phyloP scores from a whole-genome alignment of 2,797 vertebrate species.

The Pseudochirops corinnae region DNA sequence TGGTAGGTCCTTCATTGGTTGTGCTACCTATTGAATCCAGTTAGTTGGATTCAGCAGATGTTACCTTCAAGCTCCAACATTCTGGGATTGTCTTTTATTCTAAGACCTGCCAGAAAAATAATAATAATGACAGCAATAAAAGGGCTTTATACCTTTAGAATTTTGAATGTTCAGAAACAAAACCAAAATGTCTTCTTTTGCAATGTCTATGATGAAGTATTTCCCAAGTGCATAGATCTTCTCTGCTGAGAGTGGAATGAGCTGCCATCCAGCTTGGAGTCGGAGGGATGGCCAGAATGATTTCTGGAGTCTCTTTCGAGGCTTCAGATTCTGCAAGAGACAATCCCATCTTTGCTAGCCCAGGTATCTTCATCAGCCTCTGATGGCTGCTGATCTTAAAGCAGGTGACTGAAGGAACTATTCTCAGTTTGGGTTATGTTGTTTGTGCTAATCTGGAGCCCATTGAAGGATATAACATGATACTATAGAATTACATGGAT shows the following conservation, averaged over 20 bases:
- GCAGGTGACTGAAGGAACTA: accelerated
- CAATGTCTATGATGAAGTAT: background rate
- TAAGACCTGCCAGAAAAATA: background rate
- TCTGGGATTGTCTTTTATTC: background rate
- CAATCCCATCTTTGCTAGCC: background rate
- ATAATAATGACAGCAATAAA: background rate
- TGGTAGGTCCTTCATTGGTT: background rate
- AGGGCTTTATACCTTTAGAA: background rate
- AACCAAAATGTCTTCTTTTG: background rate
- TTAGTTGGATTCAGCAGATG: background rate
- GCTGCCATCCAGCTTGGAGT: background rate
- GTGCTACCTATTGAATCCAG: background rate
- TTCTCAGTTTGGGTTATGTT: accelerated
- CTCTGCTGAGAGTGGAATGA: background rate
- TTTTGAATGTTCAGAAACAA: background rate
- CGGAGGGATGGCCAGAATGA: background rate
- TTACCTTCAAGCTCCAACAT: background rate
- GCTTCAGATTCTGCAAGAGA: background rate
- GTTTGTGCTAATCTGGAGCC: accelerated
- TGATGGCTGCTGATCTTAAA: background rate
- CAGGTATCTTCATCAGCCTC: background rate
- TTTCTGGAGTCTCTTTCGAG: background rate
- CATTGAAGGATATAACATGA: accelerated
- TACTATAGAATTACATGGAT: background rate
- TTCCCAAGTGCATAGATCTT: background rate